A percentile compares a stretch with the other conserved stretches of the same genome.
These are phyloP conservation scores for Centropus bengalensis DNA, from an alignment of 2,113 vertebrate species.

Conservation along the genomic window DNA sequence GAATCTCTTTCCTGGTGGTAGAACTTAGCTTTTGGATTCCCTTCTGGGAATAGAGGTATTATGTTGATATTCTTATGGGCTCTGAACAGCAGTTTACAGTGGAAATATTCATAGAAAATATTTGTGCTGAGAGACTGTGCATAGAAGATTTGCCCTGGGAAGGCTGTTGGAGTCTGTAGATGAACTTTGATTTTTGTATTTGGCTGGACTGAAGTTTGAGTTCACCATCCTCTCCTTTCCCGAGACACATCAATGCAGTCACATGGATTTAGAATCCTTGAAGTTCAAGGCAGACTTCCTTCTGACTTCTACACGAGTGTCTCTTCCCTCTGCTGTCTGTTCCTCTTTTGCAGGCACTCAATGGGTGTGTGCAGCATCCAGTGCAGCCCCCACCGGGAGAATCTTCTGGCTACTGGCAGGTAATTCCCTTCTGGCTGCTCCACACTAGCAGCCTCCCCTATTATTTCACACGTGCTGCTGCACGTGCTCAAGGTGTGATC, in stretches of 20 bases:
- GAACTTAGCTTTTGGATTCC: neutral
- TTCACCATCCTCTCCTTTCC: neutral
- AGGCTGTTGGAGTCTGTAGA: neutral
- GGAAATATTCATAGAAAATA: neutral
- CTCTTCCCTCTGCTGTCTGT: neutral
- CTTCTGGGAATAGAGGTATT: neutral
- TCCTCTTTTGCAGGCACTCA: slow-evolving; percentile 81
- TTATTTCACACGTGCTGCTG: rapidly evolving
- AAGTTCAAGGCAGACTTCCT: neutral
- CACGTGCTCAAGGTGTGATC: neutral
- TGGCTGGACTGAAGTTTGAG: neutral
- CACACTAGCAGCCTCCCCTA: neutral
- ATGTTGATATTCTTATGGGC: neutral
- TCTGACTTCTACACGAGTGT: rapidly evolving
- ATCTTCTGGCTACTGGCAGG: slow-evolving; percentile 93
- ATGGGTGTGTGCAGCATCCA: slow-evolving; percentile 97
- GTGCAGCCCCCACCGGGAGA: slow-evolving; percentile 86
- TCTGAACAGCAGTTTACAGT: neutral
- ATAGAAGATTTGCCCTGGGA: neutral
- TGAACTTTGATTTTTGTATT: neutral
- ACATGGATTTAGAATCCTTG: neutral
- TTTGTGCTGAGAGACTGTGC: neutral
- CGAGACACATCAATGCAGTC: neutral
- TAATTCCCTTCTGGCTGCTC: slow-evolving; percentile 39
- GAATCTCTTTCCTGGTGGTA: neutral